Base-by-base conservation (phyloP, 2,113 vertebrate genomes). In the Tychaedon coryphoeus region DNA sequence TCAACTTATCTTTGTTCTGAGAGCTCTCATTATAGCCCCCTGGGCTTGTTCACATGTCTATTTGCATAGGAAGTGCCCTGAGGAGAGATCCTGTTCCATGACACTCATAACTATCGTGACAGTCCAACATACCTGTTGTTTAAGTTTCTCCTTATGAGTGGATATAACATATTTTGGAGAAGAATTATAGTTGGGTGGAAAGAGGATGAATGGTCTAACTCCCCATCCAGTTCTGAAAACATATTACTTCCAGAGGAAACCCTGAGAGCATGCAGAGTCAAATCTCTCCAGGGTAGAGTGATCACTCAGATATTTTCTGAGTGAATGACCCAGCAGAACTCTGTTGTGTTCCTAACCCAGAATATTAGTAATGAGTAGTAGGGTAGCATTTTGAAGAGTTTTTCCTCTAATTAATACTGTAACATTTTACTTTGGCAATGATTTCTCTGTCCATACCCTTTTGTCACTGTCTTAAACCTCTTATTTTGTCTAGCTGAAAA, bases 1-100 rank as follows among this genome's bases (percentile, higher is more conserved):
- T 95, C 92, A 93, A 95, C 78, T 95, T 94, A 97, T 95, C 95
- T 97, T 97, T 97, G 88, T 93, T 96, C 88, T 92, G 88, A 94
- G 93, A 94, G 57, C 53, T 90, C 86, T 92, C 2, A 2, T 83
- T 88, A 51, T 92, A 90, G 69, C 47, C 71, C 60, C 88, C 33
- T 0, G 4, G 92, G 90, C 79, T 96, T 8, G 0, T 88, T 95
- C 85, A 80, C 71, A 95, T 88, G 60, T 90, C 75, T 93, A 64
- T 90, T 95, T 88, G 24, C 85, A 88, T 90, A 90, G 78, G 70
- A 94, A 94, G 51, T 61, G 71, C 88, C 85, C 86, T 33, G n/a
- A 96, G 90, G 88, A 95, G 90, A 86, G 94, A 93, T 96, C 74
- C 60, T 94, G 64, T 96, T 95, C 92, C 93, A 60, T 48, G 90